Evolutionary conservation across 2,797 vertebrate genomes (phyloP).

Genomic region (Protosalanx chinensis): DNA sequence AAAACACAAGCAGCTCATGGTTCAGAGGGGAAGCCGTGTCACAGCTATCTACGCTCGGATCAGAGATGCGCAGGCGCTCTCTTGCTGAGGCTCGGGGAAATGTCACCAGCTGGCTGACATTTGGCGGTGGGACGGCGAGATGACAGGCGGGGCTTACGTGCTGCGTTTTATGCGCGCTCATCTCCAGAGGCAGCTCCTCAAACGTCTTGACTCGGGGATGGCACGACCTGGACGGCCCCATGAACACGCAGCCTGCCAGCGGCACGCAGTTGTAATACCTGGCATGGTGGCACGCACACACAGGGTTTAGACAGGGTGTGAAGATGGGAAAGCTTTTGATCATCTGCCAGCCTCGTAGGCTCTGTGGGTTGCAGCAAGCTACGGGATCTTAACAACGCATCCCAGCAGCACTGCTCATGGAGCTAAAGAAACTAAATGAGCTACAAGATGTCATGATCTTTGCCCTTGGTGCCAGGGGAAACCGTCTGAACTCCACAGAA

Average conservation of each 20-base stretch:
- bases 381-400: background rate
- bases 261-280: slow-evolving; percentile 98
- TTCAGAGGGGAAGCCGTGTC: slow-evolving; percentile 7
- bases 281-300: slow-evolving; percentile 9
- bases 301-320: background rate
- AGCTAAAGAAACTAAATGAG: background rate
- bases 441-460: no score
- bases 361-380: background rate
- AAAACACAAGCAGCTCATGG: slow-evolving; percentile 48
- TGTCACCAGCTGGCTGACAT: slow-evolving; percentile 5
- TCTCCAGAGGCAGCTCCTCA: slow-evolving; percentile 89
- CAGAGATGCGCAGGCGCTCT: background rate
- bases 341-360: background rate
- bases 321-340: background rate
- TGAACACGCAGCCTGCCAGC: slow-evolving; percentile 84
- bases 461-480: no score
- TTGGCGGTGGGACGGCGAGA: background rate
- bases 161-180: slow-evolving; percentile 80
- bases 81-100: background rate
- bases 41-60: background rate
- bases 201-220: slow-evolving; percentile 91
- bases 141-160: slow-evolving; percentile 71
- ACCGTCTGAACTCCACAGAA: background rate
- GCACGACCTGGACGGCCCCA: slow-evolving; percentile 78
- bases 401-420: background rate